phyloP scores from a whole-genome alignment of 2,888 invertebrate species.

The Ennomos fuscantarius region DNA sequence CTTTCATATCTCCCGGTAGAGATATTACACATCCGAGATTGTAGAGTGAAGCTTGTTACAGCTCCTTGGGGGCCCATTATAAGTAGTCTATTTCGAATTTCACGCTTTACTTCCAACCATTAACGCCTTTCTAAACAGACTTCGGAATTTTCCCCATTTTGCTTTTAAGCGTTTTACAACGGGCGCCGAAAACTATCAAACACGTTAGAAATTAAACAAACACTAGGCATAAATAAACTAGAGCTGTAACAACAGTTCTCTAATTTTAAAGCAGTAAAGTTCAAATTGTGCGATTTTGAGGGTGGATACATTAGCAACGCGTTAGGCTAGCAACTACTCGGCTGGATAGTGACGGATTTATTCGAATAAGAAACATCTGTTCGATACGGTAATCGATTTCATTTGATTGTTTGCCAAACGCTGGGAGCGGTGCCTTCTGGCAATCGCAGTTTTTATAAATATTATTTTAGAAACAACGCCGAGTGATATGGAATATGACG shows the following conservation, averaged over 20 bases:
- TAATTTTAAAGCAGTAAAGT: slow-evolving; percentile 9
- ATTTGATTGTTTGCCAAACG: slow-evolving; percentile 35
- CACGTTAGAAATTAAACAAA: slow-evolving; percentile 24
- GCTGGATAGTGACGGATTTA: slow-evolving; percentile 33
- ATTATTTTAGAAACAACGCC: slow-evolving; percentile 17
- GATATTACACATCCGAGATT: too few species aligned
- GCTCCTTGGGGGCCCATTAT: slow-evolving; percentile 1
- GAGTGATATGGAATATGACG: slow-evolving; percentile 5
- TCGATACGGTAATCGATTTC: slow-evolving; percentile 27
- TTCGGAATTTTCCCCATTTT: slow-evolving; percentile 12
- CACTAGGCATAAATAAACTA: slow-evolving; percentile 9
- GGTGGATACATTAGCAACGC: background rate
- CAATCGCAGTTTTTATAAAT: slow-evolving; percentile 28
- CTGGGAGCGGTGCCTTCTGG: slow-evolving; percentile 10
- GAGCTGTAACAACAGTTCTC: background rate
- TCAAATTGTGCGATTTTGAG: slow-evolving; percentile 10
- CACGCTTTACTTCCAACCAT: background rate
- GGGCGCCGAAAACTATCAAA: slow-evolving; percentile 21
- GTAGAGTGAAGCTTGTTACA: background rate
- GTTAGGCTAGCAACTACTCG: slow-evolving; percentile 10
- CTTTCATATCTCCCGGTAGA: too few species aligned
- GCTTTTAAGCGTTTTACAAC: slow-evolving; percentile 19
- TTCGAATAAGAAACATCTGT: slow-evolving; percentile 35
- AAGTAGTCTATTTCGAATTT: slow-evolving; percentile 15
- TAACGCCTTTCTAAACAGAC: slow-evolving; percentile 6